A percentile compares a stretch with the other conserved stretches of the same genome.
phyloP scores from a whole-genome alignment of 2,113 vertebrate genomes.

The Lophius piscatorius region DNA sequence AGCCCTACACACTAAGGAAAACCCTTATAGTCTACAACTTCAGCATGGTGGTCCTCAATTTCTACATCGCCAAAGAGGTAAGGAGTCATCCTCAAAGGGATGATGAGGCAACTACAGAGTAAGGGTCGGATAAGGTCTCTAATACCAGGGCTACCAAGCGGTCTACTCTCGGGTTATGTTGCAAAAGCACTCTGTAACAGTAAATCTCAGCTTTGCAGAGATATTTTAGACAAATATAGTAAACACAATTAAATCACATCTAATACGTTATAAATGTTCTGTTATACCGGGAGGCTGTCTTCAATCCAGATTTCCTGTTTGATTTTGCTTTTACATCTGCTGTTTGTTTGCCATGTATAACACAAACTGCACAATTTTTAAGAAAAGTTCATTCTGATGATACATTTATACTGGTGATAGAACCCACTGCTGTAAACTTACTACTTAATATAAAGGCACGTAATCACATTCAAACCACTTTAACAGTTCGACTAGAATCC shows the following conservation, averaged over 20 bases:
- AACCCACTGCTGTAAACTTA: no score
- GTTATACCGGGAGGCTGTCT: no score
- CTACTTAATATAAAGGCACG: no score
- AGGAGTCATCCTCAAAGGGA: neutral
- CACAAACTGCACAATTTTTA: neutral
- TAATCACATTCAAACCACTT: no score
- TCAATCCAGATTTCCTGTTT: neutral
- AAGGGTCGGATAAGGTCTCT: no score
- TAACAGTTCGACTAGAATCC: no score
- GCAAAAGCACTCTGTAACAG: neutral
- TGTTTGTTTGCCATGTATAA: neutral
- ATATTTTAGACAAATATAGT: neutral
- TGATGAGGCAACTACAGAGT: neutral
- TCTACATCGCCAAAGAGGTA: slow-evolving; percentile 99
- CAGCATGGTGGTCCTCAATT: slow-evolving; percentile 98
- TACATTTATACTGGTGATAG: no score
- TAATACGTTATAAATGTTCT: no score
- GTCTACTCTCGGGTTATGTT: no score
- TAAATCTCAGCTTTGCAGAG: no score
- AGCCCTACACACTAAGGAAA: slow-evolving; percentile 91
- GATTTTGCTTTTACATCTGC: neutral
- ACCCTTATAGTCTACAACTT: slow-evolving; percentile 97
- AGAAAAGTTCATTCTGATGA: neutral
- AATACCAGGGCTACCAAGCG: no score
- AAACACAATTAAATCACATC: neutral